A percentile compares a stretch with the other conserved stretches of the same genome.
Conservation (phyloP, 2,888 invertebrate species). For the Sesia bembeciformis region DNA sequence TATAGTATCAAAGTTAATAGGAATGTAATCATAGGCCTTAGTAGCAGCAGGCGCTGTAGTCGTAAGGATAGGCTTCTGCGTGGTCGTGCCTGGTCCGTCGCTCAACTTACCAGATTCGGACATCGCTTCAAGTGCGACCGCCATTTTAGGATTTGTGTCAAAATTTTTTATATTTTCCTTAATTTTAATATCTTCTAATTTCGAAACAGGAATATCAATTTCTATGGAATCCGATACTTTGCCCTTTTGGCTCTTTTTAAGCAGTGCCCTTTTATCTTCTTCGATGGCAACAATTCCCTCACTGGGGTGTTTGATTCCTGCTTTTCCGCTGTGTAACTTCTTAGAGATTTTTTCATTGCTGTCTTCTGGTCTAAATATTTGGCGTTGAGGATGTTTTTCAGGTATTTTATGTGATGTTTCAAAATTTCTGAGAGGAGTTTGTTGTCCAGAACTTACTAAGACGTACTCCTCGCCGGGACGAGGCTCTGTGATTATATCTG, state of each 20-base stretch:
- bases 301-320: conserved; percentile 33
- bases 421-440: conserved; percentile 68
- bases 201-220: conserved; percentile 62
- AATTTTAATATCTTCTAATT: conserved; percentile 63
- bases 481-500: conserved; percentile 77
- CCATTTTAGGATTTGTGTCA: conserved; percentile 58
- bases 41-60: conserved; percentile 55
- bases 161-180: conserved; percentile 65
- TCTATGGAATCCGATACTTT: conserved; percentile 59
- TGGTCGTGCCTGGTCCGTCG: conserved; percentile 57
- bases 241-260: conserved; percentile 49
- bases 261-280: conserved; percentile 53
- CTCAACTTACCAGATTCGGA: conserved; percentile 63
- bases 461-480: conserved; percentile 80
- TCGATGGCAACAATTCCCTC: conserved; percentile 66
- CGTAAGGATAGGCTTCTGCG: conserved; percentile 72
- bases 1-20: conserved; percentile 66
- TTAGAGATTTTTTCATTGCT: conserved; percentile 60
- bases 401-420: conserved; percentile 84
- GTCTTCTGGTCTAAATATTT: conserved; percentile 47
- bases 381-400: conserved; percentile 56
- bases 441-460: conserved; percentile 72
- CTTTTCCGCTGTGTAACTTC: conserved; percentile 47
- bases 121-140: conserved; percentile 59
- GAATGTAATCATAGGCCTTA: conserved; percentile 56